Conservation (phyloP, 1,140 invertebrate genomes). For the Pseudobourletiella spinata region DNA sequence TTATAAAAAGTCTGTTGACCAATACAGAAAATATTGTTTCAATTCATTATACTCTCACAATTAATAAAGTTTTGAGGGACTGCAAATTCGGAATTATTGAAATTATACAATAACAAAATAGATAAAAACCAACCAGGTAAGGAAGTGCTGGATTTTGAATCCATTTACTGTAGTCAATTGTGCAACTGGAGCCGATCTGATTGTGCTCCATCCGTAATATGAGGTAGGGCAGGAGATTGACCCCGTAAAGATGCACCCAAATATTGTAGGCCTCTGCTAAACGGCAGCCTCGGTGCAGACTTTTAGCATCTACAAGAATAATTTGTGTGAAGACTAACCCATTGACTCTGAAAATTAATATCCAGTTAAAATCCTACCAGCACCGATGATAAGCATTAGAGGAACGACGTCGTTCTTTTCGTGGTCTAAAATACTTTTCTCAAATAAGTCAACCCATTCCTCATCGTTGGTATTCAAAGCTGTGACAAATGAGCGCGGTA, state of each 20-base stretch:
- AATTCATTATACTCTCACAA: background rate
- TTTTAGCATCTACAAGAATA: background rate
- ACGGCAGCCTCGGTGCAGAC: background rate
- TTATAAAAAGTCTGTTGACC: conserved; percentile 31
- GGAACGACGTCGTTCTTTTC: conserved; percentile 17
- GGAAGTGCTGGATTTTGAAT: conserved; percentile 27
- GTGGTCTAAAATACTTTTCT: conserved; percentile 18
- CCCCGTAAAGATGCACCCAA: conserved; percentile 31
- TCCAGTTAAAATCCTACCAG: conserved; percentile 11
- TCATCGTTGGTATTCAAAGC: conserved; percentile 15
- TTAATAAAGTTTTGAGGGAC: background rate
- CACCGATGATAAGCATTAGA: conserved; percentile 22
- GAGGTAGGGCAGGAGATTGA: conserved; percentile 28
- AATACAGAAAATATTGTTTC: background rate
- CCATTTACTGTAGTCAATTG: conserved; percentile 30
- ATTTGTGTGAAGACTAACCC: too few species aligned
- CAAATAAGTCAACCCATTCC: conserved; percentile 25
- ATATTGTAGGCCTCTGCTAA: conserved; percentile 24
- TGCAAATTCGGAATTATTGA: background rate
- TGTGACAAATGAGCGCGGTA: conserved; percentile 22
- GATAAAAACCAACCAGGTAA: conserved; percentile 23
- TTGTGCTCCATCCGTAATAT: conserved; percentile 22
- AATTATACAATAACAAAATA: background rate
- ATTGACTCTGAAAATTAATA: background rate
- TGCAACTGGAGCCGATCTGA: conserved; percentile 30